These are phyloP conservation scores for Achroia grisella DNA, from an alignment of 1,140 invertebrate genomes.

Conservation along the genomic window DNA sequence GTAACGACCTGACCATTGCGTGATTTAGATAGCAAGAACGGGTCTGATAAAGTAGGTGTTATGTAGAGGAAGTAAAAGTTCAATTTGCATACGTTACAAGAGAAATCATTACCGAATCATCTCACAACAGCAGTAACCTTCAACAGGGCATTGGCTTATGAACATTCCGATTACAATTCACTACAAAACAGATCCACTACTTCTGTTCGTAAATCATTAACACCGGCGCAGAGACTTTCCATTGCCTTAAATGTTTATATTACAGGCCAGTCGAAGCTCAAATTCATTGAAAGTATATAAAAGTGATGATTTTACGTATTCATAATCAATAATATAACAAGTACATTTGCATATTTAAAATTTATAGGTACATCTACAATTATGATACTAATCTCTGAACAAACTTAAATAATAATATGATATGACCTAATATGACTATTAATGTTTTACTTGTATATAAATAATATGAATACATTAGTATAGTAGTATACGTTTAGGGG, in stretches of 20 bases:
- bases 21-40: slow-evolving; percentile 37
- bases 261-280: too few relatives aligned
- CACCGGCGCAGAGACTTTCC: slow-evolving; percentile 22
- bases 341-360: too few relatives aligned
- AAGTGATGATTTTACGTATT: too few relatives aligned
- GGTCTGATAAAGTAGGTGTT: slow-evolving; percentile 2
- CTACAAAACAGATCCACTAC: slow-evolving; percentile 17
- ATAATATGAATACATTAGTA: too few relatives aligned
- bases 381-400: too few relatives aligned
- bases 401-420: too few relatives aligned
- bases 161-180: slow-evolving; percentile 7
- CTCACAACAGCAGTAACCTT: slow-evolving; percentile 10
- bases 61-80: slow-evolving; percentile 5
- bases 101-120: neutral
- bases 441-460: too few relatives aligned
- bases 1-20: slow-evolving; percentile 50
- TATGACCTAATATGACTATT: too few relatives aligned
- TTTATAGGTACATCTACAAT: too few relatives aligned
- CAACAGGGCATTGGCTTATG: slow-evolving; percentile 16
- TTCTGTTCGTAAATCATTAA: slow-evolving; percentile 18
- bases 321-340: too few relatives aligned
- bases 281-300: too few relatives aligned
- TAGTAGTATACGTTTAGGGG: too few relatives aligned
- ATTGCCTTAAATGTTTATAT: slow-evolving; percentile 21
- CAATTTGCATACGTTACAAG: slow-evolving; percentile 4